A percentile compares a stretch with the other conserved stretches of the same genome.
Conservation (phyloP, 2,113 vertebrate genomes). For the Raphicerus campestris region DNA sequence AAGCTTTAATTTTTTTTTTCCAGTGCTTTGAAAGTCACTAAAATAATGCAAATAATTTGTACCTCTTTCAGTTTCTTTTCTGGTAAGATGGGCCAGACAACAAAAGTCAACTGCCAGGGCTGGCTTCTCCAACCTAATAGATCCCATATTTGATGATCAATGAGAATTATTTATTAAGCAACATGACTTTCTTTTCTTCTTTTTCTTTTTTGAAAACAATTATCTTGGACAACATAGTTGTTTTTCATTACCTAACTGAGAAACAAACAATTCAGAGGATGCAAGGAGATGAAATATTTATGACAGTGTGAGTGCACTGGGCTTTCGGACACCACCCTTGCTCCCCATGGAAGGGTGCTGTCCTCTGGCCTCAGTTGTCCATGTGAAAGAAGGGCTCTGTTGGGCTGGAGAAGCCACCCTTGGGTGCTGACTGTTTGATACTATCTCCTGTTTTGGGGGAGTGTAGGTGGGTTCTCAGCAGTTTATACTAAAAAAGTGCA, state of each 20-base stretch:
- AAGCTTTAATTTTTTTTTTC: background rate
- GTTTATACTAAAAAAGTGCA: background rate
- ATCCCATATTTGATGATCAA: background rate
- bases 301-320: background rate
- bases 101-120: background rate
- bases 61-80: background rate
- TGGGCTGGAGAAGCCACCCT: background rate
- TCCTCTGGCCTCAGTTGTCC: background rate
- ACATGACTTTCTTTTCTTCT: background rate
- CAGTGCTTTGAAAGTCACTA: background rate
- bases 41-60: background rate
- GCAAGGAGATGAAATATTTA: background rate
- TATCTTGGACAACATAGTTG: background rate
- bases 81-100: background rate
- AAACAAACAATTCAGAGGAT: background rate
- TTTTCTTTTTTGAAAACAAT: background rate
- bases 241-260: background rate
- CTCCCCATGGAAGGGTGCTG: background rate
- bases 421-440: background rate
- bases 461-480: background rate
- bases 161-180: background rate
- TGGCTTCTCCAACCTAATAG: background rate
- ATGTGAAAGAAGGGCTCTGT: background rate
- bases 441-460: background rate
- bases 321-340: background rate